Evolutionary conservation across 2,797 vertebrate genomes (phyloP).

Genomic region (Danio albolineatus): DNA sequence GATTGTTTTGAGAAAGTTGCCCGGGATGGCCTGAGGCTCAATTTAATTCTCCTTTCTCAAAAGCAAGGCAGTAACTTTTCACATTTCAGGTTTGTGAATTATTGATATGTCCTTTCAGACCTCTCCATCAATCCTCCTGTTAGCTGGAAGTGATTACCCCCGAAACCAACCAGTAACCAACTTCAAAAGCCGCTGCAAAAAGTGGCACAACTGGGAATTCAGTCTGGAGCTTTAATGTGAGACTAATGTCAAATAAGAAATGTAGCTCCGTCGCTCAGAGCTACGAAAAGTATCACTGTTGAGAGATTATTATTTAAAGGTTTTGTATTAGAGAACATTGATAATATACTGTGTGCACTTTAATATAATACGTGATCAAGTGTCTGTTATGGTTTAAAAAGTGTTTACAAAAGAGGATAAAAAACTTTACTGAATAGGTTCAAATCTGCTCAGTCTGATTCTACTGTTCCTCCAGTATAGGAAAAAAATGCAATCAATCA

Average conservation of each 20-base stretch:
- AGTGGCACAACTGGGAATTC: conserved; percentile 41
- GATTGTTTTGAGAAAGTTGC: conserved; percentile 50
- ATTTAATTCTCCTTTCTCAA: conserved; percentile 47
- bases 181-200: conserved; percentile 47
- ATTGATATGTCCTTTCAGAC: conserved; percentile 72
- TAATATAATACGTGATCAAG: not conserved
- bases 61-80: conserved; percentile 66
- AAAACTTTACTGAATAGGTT: too few relatives aligned
- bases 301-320: conserved; percentile 2
- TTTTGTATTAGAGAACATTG: conserved; percentile 14
- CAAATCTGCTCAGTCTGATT: not conserved
- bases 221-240: conserved; percentile 28
- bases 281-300: conserved; percentile 12
- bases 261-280: conserved; percentile 6
- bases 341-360: not conserved
- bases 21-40: conserved; percentile 36
- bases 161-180: conserved; percentile 49
- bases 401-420: not conserved
- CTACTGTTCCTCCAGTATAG: not conserved
- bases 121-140: conserved; percentile 67
- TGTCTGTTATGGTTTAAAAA: conserved; percentile 8
- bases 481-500: too few relatives aligned
- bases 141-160: conserved; percentile 66
- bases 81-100: conserved; percentile 73
- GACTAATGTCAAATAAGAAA: conserved; percentile 34